Conservation (phyloP, 2,113 vertebrate species). For the Ctenodactylus gundi region DNA sequence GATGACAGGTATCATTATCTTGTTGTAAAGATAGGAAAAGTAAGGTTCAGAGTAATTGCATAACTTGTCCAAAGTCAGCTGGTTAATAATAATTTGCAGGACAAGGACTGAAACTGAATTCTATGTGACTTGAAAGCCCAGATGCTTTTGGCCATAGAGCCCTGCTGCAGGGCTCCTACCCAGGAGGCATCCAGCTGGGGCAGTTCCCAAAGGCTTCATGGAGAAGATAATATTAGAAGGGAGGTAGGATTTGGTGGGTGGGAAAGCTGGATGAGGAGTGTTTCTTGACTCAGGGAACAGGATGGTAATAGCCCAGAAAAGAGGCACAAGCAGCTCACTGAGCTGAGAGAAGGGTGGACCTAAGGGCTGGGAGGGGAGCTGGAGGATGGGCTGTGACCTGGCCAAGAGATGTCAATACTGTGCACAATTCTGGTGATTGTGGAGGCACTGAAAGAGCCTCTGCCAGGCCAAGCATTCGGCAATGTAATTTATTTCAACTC, state of each 20-base stretch:
- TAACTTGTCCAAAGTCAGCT: background rate
- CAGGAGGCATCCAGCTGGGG: background rate
- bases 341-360: background rate
- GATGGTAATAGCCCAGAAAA: background rate
- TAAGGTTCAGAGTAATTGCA: background rate
- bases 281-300: background rate
- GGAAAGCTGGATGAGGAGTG: background rate
- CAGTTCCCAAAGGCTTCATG: background rate
- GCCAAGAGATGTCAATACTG: background rate
- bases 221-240: background rate
- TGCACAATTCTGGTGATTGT: background rate
- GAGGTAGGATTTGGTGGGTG: background rate
- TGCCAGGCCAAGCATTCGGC: background rate
- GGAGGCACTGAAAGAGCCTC: background rate
- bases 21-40: background rate
- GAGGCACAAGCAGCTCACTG: background rate
- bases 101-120: background rate
- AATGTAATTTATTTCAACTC: background rate
- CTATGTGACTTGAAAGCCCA: background rate
- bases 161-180: background rate
- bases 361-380: background rate
- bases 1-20: background rate
- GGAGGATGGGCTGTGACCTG: background rate
- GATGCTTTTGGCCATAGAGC: background rate
- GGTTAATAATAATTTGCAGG: background rate